A percentile compares a stretch with the other conserved stretches of the same genome.
Conservation (phyloP, 2,797 vertebrate species). For the Lindbergichthys nudifrons region DNA sequence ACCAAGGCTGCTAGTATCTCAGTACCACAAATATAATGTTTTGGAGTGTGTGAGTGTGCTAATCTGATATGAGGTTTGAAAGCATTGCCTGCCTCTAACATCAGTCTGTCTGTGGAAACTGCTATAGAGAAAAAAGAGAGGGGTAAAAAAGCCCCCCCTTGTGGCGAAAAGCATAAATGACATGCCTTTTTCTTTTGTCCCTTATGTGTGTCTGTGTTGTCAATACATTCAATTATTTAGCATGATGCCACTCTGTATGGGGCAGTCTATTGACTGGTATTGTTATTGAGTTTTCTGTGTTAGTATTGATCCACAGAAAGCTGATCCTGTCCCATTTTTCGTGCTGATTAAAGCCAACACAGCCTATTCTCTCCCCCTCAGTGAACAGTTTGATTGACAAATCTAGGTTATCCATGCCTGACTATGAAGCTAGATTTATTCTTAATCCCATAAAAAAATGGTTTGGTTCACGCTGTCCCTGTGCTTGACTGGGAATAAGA, state of each 20-base stretch:
- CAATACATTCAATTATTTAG: conserved; percentile 69
- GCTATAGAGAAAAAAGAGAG: conserved; percentile 54
- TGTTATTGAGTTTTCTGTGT: conserved; percentile 48
- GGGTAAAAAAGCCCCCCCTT: conserved; percentile 63
- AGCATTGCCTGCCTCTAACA: conserved; percentile 38
- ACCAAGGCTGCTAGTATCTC: conserved; percentile 49
- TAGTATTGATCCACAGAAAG: conserved; percentile 59
- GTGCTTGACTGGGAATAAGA: background rate
- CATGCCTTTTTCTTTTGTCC: conserved; percentile 2
- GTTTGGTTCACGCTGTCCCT: conserved; percentile 17
- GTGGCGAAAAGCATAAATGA: conserved; percentile 52
- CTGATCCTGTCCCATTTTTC: conserved; percentile 53
- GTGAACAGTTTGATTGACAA: conserved; percentile 55
- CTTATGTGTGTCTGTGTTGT: conserved; percentile 49
- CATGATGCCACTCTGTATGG: conserved; percentile 48
- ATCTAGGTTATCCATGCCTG: conserved; percentile 70
- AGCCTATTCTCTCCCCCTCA: conserved; percentile 27
- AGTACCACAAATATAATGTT: conserved; percentile 46
- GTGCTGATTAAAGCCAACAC: conserved; percentile 34
- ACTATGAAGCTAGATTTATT: conserved; percentile 59
- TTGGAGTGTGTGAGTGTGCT: conserved; percentile 45
- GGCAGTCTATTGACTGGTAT: conserved; percentile 56
- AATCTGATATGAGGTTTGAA: conserved; percentile 58
- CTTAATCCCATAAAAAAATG: conserved; percentile 53
- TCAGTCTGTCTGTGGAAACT: conserved; percentile 33